phyloP scores from a whole-genome alignment of 2,888 invertebrate genomes.

The Trachelus stipa region DNA sequence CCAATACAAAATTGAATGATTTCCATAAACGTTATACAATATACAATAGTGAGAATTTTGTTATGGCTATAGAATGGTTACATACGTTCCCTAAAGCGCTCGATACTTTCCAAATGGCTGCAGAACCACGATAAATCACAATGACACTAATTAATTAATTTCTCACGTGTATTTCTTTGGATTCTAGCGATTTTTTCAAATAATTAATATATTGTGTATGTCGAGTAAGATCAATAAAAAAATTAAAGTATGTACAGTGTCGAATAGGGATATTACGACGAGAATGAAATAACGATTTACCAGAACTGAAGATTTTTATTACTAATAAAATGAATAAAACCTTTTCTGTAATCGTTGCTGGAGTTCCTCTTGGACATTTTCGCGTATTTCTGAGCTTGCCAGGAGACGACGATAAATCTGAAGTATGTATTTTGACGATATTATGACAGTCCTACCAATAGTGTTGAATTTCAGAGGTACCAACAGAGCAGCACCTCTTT shows the following conservation, averaged over 20 bases:
- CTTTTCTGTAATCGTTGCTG: conserved; percentile 61
- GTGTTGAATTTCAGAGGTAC: neutral
- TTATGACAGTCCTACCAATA: neutral
- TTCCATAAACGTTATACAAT: neutral
- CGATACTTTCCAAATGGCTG: neutral
- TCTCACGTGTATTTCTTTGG: neutral
- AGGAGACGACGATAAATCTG: neutral
- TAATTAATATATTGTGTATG: neutral
- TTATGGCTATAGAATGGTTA: neutral
- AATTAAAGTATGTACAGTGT: neutral
- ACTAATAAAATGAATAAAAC: conserved; percentile 52
- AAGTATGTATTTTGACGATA: neutral
- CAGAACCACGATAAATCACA: neutral
- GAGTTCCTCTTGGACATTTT: conserved; percentile 55
- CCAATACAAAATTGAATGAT: neutral
- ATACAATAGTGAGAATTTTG: neutral
- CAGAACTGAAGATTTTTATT: conserved; percentile 32
- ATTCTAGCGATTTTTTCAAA: neutral
- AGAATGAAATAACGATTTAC: conserved; percentile 23
- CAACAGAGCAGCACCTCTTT: neutral
- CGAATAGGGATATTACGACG: neutral
- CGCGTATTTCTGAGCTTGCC: neutral
- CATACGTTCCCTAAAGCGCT: neutral
- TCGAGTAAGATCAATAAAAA: neutral
- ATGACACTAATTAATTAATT: neutral